These are phyloP conservation scores for Anableps anableps DNA, from an alignment of 2,797 vertebrate genomes.

Conservation along the genomic window DNA sequence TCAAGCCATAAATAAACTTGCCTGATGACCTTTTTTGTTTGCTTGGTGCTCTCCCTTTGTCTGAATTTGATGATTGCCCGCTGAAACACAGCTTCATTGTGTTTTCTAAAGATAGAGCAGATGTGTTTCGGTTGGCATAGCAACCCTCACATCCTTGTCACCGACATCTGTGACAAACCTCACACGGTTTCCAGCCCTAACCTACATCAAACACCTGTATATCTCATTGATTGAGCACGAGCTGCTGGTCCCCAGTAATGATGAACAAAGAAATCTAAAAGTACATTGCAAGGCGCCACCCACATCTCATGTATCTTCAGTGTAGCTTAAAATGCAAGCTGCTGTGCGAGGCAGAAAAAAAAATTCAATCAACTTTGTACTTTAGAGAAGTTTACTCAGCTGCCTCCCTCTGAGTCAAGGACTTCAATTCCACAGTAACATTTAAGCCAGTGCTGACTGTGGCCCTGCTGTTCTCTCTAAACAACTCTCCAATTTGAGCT, in stretches of 20 bases:
- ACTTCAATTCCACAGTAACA: constrained; percentile 37
- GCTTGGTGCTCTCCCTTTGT: constrained; percentile 27
- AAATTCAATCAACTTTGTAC: constrained; percentile 45
- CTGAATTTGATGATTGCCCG: constrained; percentile 43
- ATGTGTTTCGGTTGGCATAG: constrained; percentile 65
- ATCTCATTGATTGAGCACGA: constrained; percentile 25
- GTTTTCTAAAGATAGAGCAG: constrained; percentile 46
- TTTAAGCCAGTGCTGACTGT: constrained; percentile 21
- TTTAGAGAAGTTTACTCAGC: constrained; percentile 54
- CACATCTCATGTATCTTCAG: not conserved
- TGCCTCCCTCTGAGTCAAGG: constrained; percentile 35
- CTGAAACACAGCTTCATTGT: constrained; percentile 62
- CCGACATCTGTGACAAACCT: constrained; percentile 16
- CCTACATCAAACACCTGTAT: constrained; percentile 42
- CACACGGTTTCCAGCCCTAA: constrained; percentile 13
- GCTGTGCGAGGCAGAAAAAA: not conserved
- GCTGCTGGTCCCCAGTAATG: not conserved
- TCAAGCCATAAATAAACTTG: constrained; percentile 52
- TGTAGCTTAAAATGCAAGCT: constrained; percentile 1
- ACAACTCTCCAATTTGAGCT: constrained; percentile 32
- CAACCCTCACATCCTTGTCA: constrained; percentile 51
- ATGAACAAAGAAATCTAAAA: constrained; percentile 13
- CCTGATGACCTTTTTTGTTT: constrained; percentile 46
- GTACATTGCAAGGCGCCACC: not conserved
- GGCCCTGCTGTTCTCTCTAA: constrained; percentile 29